phyloP scores from a whole-genome alignment of 2,888 invertebrate genomes.

The Lacanobia oleracea region DNA sequence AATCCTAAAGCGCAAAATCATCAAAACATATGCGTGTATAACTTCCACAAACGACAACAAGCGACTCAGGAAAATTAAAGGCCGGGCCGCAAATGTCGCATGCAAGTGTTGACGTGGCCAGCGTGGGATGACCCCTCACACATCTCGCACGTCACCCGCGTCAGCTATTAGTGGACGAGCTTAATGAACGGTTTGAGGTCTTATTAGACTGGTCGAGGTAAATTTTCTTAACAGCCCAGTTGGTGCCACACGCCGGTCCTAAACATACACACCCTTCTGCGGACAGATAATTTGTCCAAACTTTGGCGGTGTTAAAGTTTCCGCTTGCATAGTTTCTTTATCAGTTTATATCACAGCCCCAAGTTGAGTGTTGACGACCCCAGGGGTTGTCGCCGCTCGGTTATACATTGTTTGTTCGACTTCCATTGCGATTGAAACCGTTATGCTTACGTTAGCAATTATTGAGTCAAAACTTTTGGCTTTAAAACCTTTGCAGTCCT shows the following conservation, averaged over 20 bases:
- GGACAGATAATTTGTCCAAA: slow-evolving; percentile 79
- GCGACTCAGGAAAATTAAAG: slow-evolving; percentile 72
- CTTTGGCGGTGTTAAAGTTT: slow-evolving; percentile 73
- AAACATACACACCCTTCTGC: slow-evolving; percentile 79
- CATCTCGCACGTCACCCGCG: slow-evolving; percentile 41
- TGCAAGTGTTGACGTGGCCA: slow-evolving; percentile 72
- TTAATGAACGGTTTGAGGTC: slow-evolving; percentile 70
- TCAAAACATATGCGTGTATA: slow-evolving; percentile 66
- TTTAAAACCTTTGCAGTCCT: not conserved
- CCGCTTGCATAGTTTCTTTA: slow-evolving; percentile 76
- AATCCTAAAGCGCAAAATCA: slow-evolving; percentile 64
- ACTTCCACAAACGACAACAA: slow-evolving; percentile 70
- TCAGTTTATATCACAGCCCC: slow-evolving; percentile 71
- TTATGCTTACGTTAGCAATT: slow-evolving; percentile 31
- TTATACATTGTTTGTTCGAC: slow-evolving; percentile 61
- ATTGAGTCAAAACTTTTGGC: no score
- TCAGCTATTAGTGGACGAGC: slow-evolving; percentile 29
- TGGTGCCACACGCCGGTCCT: slow-evolving; percentile 75
- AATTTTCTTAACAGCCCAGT: slow-evolving; percentile 76
- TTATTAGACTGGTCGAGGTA: slow-evolving; percentile 62
- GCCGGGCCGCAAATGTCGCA: slow-evolving; percentile 71
- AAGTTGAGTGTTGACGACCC: slow-evolving; percentile 66
- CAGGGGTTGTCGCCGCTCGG: slow-evolving; percentile 47
- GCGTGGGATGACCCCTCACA: slow-evolving; percentile 62
- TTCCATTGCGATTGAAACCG: slow-evolving; percentile 35